These are phyloP conservation scores for Vireo altiloquus DNA, from an alignment of 2,113 vertebrate species.

Conservation along the genomic window DNA sequence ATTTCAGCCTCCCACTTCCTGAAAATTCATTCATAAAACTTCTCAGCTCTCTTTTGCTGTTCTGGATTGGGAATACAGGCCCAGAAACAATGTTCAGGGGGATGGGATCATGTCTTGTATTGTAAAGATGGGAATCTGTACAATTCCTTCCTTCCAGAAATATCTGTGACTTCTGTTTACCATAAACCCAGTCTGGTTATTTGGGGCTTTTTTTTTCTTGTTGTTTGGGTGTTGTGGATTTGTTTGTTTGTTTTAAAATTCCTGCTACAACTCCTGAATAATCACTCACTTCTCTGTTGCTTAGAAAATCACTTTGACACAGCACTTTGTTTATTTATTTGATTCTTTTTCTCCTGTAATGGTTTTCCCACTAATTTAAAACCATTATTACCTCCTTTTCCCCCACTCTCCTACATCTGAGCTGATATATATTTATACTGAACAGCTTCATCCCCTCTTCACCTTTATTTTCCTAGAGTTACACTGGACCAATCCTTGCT, in stretches of 20 bases:
- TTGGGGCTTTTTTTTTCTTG: rapidly evolving
- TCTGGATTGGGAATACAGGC: neutral
- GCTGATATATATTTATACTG: neutral
- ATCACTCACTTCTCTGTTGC: neutral
- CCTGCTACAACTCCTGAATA: neutral
- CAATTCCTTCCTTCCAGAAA: neutral
- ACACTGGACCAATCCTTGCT: neutral
- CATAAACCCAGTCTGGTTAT: neutral
- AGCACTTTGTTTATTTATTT: neutral
- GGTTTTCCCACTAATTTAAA: neutral
- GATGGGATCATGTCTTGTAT: neutral
- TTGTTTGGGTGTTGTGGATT: neutral
- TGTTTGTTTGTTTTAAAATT: neutral
- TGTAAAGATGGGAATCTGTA: too few species aligned
- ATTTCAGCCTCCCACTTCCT: neutral
- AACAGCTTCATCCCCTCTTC: neutral
- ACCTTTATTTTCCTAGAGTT: neutral
- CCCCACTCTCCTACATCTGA: neutral
- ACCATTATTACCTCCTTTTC: neutral
- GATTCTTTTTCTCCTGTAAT: neutral
- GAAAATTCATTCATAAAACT: neutral
- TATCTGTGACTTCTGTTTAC: neutral
- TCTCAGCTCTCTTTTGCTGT: neutral
- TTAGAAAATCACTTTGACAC: neutral
- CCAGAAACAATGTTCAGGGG: rapidly evolving